Evolutionary conservation across 2,113 vertebrate genomes (phyloP), one percentile per base, ranked within the genome.

Genomic region (Cebidichthys violaceus): DNA sequence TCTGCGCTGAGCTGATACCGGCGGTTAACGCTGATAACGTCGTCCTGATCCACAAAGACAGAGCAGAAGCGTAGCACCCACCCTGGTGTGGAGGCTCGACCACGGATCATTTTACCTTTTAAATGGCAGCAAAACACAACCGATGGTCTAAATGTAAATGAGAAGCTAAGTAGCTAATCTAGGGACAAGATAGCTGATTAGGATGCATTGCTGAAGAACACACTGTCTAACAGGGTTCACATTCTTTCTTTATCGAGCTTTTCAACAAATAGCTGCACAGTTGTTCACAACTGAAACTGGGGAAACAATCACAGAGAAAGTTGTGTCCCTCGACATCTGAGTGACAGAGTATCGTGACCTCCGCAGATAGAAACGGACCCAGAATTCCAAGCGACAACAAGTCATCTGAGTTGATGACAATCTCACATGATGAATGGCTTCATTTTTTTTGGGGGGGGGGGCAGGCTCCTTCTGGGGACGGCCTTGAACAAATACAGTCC

Each of bases 391-490:
- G 69, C 47, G 9, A 45, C 77, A 79, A 78, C 73, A 83, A 88
- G 74, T 69, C 65, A 35, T 68, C 47, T 39, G 22, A 37, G 7
- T 50, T 22, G 52, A 75, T 17, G 69, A 70, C 54, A 31, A 45
- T 54, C 29, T 41, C 77, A 71, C 65, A 29, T 88, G 88, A 94
- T 86, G 29, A 88, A 91, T 89, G 77, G 35, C 77, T 89, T 84
- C 39, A 41, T 64, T 82, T 88, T 82, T 74, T 57, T 1, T 14
- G 39, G 1, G 50, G 4, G 1, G 24, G 68, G 69, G 75, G 79
- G 45, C 76, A 78, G 72, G 54, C 65, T 82, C 86, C 68, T 89
- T 79, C 81, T 76, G 71, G 75, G 35, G 77, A 55, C 65, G 45
- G 92, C 87, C 89, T 91, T 89, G 77, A 86, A 84, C 67, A 83